Conservation (phyloP, 2,797 vertebrate genomes). For the Epinephelus coioides region DNA sequence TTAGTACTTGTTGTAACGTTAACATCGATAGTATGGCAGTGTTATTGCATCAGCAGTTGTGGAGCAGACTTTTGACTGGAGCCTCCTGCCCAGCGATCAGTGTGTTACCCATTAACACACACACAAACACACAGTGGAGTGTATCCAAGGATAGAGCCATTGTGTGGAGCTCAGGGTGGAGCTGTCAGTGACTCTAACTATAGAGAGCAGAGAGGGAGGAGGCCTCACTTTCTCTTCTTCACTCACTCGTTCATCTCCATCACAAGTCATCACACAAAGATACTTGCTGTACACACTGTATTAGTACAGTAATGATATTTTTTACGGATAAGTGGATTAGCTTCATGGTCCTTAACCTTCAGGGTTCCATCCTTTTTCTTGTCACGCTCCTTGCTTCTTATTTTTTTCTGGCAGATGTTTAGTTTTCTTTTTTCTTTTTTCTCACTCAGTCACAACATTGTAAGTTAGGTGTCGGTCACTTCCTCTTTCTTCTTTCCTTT, state of each 20-base stretch:
- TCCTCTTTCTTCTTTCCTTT: conserved; percentile 26
- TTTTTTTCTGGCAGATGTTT: conserved; percentile 25
- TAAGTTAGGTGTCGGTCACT: conserved; percentile 14
- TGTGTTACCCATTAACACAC: conserved; percentile 40
- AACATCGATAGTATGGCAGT: background rate
- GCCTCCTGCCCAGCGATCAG: conserved; percentile 4
- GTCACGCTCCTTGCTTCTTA: background rate
- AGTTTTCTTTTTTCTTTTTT: conserved; percentile 5
- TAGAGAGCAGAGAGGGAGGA: conserved; percentile 40
- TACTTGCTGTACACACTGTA: background rate
- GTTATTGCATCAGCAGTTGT: conserved; percentile 1
- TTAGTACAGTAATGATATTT: conserved; percentile 32
- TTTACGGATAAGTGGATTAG: conserved; percentile 52
- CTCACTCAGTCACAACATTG: background rate
- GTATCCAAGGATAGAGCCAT: conserved; percentile 66
- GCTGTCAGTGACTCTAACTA: conserved; percentile 65
- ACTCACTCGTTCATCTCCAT: conserved; percentile 23
- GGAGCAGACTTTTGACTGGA: conserved; percentile 17
- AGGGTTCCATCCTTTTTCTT: conserved; percentile 18
- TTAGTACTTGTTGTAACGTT: background rate
- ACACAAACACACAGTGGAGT: conserved; percentile 39
- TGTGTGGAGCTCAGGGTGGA: conserved; percentile 71
- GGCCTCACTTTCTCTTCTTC: conserved; percentile 30
- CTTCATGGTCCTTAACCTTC: conserved; percentile 34
- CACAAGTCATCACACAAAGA: conserved; percentile 5